These are phyloP conservation scores for Melanchra persicariae DNA, from an alignment of 2,888 invertebrate genomes.

Conservation along the genomic window DNA sequence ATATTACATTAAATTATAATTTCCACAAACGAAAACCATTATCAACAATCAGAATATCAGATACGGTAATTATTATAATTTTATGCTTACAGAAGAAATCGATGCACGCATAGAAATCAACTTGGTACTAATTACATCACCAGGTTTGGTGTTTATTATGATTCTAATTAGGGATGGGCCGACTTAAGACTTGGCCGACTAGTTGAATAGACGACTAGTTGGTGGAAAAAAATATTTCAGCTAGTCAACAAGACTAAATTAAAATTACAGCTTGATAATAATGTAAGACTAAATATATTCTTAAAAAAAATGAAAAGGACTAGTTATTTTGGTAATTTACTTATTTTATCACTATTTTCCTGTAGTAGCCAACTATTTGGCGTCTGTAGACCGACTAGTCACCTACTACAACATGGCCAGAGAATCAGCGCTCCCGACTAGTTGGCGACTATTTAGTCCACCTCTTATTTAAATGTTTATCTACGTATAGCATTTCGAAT, in stretches of 20 bases:
- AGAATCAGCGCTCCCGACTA: not conserved
- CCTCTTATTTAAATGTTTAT: constrained; percentile 24
- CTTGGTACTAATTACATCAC: constrained; percentile 34
- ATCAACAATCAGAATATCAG: constrained; percentile 23
- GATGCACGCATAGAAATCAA: constrained; percentile 21
- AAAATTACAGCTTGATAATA: too few relatives aligned
- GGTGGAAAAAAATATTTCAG: not conserved
- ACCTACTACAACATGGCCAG: not conserved
- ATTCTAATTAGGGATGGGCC: constrained; percentile 17
- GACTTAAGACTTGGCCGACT: not conserved
- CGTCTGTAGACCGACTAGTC: not conserved
- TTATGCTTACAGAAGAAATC: constrained; percentile 26
- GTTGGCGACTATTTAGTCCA: not conserved
- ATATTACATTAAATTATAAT: constrained; percentile 12
- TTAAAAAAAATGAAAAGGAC: not conserved
- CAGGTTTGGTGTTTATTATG: constrained; percentile 37
- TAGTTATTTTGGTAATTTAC: too few relatives aligned
- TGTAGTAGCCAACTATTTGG: too few relatives aligned
- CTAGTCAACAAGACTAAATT: too few relatives aligned
- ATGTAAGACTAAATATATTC: not conserved
- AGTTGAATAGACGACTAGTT: not conserved
- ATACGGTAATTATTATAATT: constrained; percentile 10
- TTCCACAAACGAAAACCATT: constrained; percentile 13
- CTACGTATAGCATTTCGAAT: constrained; percentile 40
- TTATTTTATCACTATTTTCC: too few relatives aligned